These are phyloP conservation scores for Malacosoma neustria DNA, from an alignment of 2,888 invertebrate genomes.

Conservation along the genomic window DNA sequence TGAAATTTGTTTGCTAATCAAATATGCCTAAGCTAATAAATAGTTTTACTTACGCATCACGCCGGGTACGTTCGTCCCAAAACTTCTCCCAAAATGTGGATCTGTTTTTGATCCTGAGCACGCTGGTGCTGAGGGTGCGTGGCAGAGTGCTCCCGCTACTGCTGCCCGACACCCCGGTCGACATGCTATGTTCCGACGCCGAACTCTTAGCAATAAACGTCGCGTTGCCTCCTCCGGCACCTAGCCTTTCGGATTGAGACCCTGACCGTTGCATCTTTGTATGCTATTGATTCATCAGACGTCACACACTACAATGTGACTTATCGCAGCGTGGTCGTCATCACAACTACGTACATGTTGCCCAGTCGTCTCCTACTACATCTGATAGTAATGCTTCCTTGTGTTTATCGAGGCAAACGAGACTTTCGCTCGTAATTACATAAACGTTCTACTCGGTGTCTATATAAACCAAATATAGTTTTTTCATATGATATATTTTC, in stretches of 20 bases:
- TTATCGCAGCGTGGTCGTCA: conserved; percentile 16
- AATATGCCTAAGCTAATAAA: too few species aligned
- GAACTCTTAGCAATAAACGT: conserved; percentile 61
- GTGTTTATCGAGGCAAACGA: conserved; percentile 19
- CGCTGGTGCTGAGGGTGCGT: conserved; percentile 85
- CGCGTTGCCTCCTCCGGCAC: conserved; percentile 36
- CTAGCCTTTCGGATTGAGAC: conserved; percentile 74
- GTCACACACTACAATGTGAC: conserved; percentile 24
- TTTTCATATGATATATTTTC: conserved; percentile 15
- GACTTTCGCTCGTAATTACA: conserved; percentile 24
- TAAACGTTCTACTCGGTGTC: conserved; percentile 21
- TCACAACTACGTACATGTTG: conserved; percentile 19
- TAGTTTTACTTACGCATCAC: conserved; percentile 78
- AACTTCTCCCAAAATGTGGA: conserved; percentile 91
- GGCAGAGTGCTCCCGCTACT: conserved; percentile 74
- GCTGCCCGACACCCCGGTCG: conserved; percentile 63
- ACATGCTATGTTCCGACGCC: conserved; percentile 69
- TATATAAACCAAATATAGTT: conserved; percentile 25
- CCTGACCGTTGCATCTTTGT: conserved; percentile 67
- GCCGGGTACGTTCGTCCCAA: conserved; percentile 80
- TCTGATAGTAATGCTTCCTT: conserved; percentile 16
- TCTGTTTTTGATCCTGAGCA: conserved; percentile 84
- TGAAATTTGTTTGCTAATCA: too few species aligned
- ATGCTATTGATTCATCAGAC: conserved; percentile 16
- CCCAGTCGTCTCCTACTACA: conserved; percentile 16